Base-by-base conservation (phyloP, 2,797 vertebrate species). In the Sebastes taczanowskii region DNA sequence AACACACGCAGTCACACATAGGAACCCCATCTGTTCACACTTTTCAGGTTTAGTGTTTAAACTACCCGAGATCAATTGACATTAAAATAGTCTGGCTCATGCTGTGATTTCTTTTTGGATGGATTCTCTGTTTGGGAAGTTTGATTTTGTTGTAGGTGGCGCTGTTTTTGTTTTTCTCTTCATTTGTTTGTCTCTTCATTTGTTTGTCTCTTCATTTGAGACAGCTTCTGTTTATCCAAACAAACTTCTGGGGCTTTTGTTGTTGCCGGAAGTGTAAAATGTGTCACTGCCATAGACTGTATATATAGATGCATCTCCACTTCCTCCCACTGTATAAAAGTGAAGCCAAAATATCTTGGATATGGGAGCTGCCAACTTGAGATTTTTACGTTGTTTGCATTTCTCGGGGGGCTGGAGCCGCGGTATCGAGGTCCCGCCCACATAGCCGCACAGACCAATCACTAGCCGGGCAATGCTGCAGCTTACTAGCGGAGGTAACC, bases 21-120 rank as follows among this genome's bases (percentile, higher is more conserved):
- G 74, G 52, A 81, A 59, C 8, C 62, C 89, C 89, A 90, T 91
- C 93, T 91, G 86, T 78, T 91, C 80, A 76, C 87, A 77, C 77
- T 81, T 82, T 71, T 55, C 79, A 85, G 70, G 81, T 77, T 86
- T 52, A 30, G 56, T 56, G 83, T 77, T 77, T 74, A 60, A 88
- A 77, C 74, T 74, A 56, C 68, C 34, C 3, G n/a, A 76, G 46
- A 88, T 83, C 80, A 74, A 68, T 79, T 63, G 68, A 68, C 66
- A 63, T 58, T 75, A 52, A 81, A 81, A 64, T 7, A 25, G 23
- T 73, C 53, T 64, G 65, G 65, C 63, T 35, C 49, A 13, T 56
- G 25, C 67, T 52, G 53, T 25, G 11, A 61, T 61, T 66, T 77
- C 5, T 62, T 66, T 66, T 38, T 53, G 30, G 22, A 34, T 55